phyloP scores from a whole-genome alignment of 1,140 invertebrate genomes.

The Euura lappo region DNA sequence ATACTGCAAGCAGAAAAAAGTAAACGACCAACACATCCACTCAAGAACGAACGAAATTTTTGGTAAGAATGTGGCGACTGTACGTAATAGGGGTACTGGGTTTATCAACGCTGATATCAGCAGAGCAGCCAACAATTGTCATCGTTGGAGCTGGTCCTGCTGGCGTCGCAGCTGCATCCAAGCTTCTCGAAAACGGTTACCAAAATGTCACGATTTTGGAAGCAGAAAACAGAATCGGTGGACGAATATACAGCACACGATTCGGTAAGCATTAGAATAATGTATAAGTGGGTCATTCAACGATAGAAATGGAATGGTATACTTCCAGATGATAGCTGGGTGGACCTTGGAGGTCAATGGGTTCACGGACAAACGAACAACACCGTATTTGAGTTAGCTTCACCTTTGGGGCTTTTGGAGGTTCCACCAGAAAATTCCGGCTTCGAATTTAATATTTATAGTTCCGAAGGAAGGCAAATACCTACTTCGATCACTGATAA shows the following conservation, averaged over 20 bases:
- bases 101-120: neutral
- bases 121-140: neutral
- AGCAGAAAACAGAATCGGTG: too few species aligned
- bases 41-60: neutral
- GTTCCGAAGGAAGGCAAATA: conserved; percentile 17
- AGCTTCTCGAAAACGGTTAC: too few species aligned
- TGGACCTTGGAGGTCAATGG: conserved; percentile 88
- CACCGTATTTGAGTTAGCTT: conserved; percentile 69
- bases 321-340: conserved; percentile 57
- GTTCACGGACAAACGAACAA: conserved; percentile 81
- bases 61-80: neutral
- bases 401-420: conserved; percentile 38
- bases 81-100: neutral
- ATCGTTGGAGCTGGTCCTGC: too few species aligned
- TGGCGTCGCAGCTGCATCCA: too few species aligned
- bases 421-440: too few species aligned
- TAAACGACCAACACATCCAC: neutral
- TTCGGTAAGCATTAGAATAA: too few species aligned
- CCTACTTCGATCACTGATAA: conserved; percentile 34
- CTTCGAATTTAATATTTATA: too few species aligned
- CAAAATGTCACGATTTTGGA: too few species aligned
- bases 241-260: too few species aligned
- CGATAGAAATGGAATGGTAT: too few species aligned
- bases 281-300: too few species aligned
- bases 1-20: too few species aligned